Evolutionary conservation across 2,113 vertebrate species (phyloP).

Genomic region (Podilymbus podiceps): DNA sequence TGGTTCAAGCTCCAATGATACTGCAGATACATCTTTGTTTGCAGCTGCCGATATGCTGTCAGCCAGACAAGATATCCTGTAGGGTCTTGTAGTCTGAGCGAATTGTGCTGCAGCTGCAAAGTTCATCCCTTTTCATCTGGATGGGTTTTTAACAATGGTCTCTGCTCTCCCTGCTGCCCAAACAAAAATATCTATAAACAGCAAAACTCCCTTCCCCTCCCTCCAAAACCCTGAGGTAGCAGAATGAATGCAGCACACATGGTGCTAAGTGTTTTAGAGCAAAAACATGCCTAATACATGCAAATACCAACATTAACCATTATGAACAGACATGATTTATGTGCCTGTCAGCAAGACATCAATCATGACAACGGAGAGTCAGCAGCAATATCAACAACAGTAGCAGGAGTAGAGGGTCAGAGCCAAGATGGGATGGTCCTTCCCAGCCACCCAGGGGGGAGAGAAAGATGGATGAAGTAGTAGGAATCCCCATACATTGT

Average conservation of each 20-base stretch:
- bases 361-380: constrained; percentile 63
- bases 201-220: neutral
- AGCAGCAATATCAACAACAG: constrained; percentile 69
- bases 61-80: constrained; percentile 33
- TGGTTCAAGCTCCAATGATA: neutral
- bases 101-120: constrained; percentile 51
- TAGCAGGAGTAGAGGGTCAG: constrained; percentile 65
- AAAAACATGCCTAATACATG: constrained; percentile 56
- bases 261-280: constrained; percentile 53
- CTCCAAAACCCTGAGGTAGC: constrained; percentile 18
- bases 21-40: neutral
- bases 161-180: constrained; percentile 24
- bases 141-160: constrained; percentile 25
- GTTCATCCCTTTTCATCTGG: constrained; percentile 40
- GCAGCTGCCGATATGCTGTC: neutral
- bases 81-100: constrained; percentile 23
- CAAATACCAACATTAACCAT: constrained; percentile 54
- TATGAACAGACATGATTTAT: constrained; percentile 68
- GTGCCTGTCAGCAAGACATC: constrained; percentile 70
- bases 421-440: constrained; percentile 67
- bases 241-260: constrained; percentile 31
- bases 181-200: constrained; percentile 35
- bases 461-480: constrained; percentile 64
- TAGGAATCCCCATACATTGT: neutral
- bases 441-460: constrained; percentile 53